Percentiles rank a stretch among this genome's conserved stretches.
phyloP scores from a whole-genome alignment of 2,113 vertebrate genomes.

The Cyphomyrus plagiostoma region DNA sequence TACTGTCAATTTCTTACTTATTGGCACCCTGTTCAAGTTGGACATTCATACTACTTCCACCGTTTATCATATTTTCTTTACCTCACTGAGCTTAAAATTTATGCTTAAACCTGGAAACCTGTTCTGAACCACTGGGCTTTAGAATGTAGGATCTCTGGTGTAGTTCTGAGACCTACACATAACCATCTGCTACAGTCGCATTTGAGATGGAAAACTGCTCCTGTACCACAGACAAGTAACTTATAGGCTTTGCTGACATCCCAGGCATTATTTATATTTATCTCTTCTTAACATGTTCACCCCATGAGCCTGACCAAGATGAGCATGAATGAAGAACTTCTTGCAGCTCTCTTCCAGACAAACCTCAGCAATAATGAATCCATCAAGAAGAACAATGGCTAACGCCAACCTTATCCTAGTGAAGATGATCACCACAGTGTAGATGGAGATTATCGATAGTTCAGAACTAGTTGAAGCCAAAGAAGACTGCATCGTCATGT shows the following conservation, averaged over 20 bases:
- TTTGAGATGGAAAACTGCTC: neutral
- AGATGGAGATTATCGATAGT: neutral
- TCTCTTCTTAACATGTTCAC: neutral
- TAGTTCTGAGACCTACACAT: neutral
- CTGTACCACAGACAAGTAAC: neutral
- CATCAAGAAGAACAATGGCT: neutral
- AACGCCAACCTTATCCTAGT: neutral
- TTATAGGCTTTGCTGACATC: neutral
- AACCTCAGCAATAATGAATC: neutral
- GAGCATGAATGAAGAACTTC: neutral
- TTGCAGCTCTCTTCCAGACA: neutral
- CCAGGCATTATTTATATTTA: neutral
- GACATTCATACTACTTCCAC: neutral
- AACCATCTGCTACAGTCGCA: neutral
- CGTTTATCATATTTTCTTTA: constrained; percentile 6
- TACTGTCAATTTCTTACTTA: neutral
- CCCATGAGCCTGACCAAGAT: neutral
- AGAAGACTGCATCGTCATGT: neutral
- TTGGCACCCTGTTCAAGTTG: neutral
- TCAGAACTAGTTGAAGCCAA: neutral
- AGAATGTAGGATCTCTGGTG: neutral
- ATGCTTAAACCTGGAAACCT: neutral
- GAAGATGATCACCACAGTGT: neutral
- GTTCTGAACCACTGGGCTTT: neutral
- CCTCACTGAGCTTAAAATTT: neutral